Base-by-base conservation (phyloP, 2,113 vertebrate genomes). In the Jaculus jaculus region DNA sequence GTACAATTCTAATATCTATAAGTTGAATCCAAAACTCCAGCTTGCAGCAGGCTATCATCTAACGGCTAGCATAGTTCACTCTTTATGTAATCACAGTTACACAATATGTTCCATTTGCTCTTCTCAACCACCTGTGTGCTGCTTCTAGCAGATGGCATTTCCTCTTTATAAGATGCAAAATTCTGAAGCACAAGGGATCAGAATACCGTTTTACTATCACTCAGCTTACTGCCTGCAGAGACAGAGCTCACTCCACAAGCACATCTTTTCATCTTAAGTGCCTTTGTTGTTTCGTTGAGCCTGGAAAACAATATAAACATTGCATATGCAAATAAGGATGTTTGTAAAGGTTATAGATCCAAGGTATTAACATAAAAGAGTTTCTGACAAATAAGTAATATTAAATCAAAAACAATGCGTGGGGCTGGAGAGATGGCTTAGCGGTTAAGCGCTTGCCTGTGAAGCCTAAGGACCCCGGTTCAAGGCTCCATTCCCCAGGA, bases 261-360 rank as follows among this genome's bases (percentile, higher is more conserved):
- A 4, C 2, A 16, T 26, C 6, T 1, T 0, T 2, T 3, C 2
- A 16, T 26, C 6, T 1, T 0, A 23, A 37, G 28, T 32, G 58
- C 5, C 58, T 73, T 28, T 54, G n/a, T 28, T 61, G 17, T n/a
- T 93, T 54, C 42, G 15, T 66, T 58, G 37, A 39, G 34, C 28
- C 75, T 63, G 39, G 42, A 81, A 81, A 81, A 61, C 17, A 34
- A 91, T 65, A 30, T 66, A 61, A 28, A 61, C 32, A 5, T 63
- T 66, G 80, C 10, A 60, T 61, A 92, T 54, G 61, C 68, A 71
- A 68, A 88, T 80, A 20, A 39, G 68, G n/a, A 84, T 24, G 10
- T 2, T 6, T 13, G 34, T 30, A 28, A 54, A 32, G 63, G 58
- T 39, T 72, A 34, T 2, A 30, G 34, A 73, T 16, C 8, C 23